phyloP scores from a whole-genome alignment of 1,140 invertebrate genomes.

The Trachymyrmex septentrionalis region DNA sequence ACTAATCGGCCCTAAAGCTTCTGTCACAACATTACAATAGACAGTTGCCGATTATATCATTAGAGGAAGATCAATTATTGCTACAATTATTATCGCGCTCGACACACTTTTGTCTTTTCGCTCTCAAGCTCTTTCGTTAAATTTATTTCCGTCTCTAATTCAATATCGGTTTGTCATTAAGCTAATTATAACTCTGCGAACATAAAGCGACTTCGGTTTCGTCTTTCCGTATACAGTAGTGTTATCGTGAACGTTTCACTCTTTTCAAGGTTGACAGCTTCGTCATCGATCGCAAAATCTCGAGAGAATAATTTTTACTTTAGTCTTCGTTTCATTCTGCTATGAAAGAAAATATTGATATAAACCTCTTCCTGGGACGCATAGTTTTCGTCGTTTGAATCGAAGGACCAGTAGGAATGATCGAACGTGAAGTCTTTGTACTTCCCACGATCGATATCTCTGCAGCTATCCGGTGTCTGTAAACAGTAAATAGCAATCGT shows the following conservation, averaged over 20 bases:
- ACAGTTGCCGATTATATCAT: not conserved
- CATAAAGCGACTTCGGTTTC: not conserved
- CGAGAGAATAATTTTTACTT: not conserved
- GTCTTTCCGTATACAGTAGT: not conserved
- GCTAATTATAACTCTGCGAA: conserved; percentile 30
- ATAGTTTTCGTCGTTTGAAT: conserved; percentile 90
- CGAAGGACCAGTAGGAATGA: conserved; percentile 96
- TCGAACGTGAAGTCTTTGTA: conserved; percentile 97
- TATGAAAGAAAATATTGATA: not conserved
- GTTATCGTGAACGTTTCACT: conserved; percentile 14
- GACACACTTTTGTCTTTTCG: not conserved
- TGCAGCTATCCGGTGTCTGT: conserved; percentile 84
- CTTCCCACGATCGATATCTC: conserved; percentile 89
- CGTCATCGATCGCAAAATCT: not conserved
- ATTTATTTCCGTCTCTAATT: not conserved
- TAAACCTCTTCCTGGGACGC: conserved; percentile 92
- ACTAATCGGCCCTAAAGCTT: not conserved
- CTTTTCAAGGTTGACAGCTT: conserved; percentile 12
- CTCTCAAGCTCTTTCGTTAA: not conserved
- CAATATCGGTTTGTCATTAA: not conserved
- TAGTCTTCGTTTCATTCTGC: not conserved
- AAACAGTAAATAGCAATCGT: conserved; percentile 72
- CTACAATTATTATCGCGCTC: not conserved
- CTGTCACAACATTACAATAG: not conserved
- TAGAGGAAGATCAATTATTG: not conserved